These are phyloP conservation scores for Lagorchestes hirsutus DNA, from an alignment of 2,797 vertebrate species.

Conservation along the genomic window DNA sequence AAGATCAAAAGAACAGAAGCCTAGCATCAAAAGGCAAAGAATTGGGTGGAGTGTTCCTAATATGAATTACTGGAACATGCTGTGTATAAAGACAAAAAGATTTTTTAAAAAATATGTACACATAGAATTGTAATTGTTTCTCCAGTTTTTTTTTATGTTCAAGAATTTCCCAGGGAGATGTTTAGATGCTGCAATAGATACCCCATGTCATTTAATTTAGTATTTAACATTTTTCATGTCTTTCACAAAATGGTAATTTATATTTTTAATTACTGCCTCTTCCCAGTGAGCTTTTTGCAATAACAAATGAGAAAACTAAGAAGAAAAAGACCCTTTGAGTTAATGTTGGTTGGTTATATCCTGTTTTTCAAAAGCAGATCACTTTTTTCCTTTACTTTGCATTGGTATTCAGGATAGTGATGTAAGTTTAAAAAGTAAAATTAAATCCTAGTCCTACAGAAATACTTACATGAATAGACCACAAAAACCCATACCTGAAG, in stretches of 20 bases:
- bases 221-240: constrained; percentile 43
- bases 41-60: background rate
- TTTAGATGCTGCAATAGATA: constrained; percentile 23
- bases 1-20: background rate
- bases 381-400: constrained; percentile 24
- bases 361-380: constrained; percentile 13
- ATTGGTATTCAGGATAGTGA: background rate
- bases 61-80: background rate
- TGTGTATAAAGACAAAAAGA: constrained; percentile 27
- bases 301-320: constrained; percentile 19
- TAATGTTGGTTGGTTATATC: constrained; percentile 8
- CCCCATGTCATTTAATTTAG: constrained; percentile 42
- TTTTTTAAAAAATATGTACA: constrained; percentile 6
- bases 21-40: background rate
- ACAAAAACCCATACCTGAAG: background rate
- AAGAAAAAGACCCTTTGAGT: background rate
- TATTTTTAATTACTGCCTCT: constrained; percentile 41
- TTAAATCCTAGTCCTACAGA: background rate
- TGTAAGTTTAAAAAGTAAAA: constrained; percentile 2
- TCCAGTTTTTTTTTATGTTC: constrained; percentile 52
- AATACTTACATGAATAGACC: background rate
- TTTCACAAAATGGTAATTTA: constrained; percentile 35
- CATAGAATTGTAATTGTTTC: constrained; percentile 20
- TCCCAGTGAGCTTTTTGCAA: constrained; percentile 41
- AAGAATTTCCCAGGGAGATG: constrained; percentile 28